Base-by-base conservation (phyloP, 1,140 invertebrate species). In the Lordiphosa collinella region DNA sequence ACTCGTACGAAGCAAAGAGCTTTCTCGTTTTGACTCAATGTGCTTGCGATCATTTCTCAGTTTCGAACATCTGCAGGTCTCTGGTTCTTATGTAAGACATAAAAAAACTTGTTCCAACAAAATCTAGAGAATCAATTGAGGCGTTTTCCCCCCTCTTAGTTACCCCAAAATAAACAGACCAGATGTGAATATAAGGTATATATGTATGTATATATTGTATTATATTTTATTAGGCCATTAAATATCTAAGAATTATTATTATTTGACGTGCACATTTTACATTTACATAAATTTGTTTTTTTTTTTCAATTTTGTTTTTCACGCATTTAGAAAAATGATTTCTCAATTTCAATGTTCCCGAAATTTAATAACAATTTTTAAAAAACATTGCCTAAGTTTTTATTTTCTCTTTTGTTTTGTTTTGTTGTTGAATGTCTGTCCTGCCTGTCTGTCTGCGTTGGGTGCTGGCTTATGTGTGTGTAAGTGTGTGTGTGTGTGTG, bases 201-300 rank as follows among this genome's bases (percentile, higher is more conserved):
- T 35, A 50, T 75, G 50, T 74, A 65, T 51, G 9, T 62, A 36
- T 53, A 49, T 68, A 63, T 63, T 65, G 70, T 76, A 71, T 73
- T 80, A 60, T 74, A 80, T 76, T 68, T 80, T 75, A 82, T 80
- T 80, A 80, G 71, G 71, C 76, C 76, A 43, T 80, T 80, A 80
- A 80, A 80, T 80, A 82, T 82, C 76, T 80, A 80, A 57, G 58
- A 84, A 78, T 84, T 84, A 73, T 73, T 78, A 70, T 84, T 84
- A 78, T 84, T 84, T 84, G 78, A 84, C 79, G 78, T 84, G 78
- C 79, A 80, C 76, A 84, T 69, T 84, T 84, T 84, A 84, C 78
- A 84, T 84, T 84, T 84, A 82, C 78, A 82, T 78, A 84, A 62
- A 65, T 78, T 84, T 55, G 53, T 74, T 49, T 12, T 13, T 51